Percentiles rank a stretch among this genome's conserved stretches.
These are phyloP conservation scores for Mythimna vitellina DNA, from an alignment of 2,888 invertebrate genomes.

Conservation along the genomic window DNA sequence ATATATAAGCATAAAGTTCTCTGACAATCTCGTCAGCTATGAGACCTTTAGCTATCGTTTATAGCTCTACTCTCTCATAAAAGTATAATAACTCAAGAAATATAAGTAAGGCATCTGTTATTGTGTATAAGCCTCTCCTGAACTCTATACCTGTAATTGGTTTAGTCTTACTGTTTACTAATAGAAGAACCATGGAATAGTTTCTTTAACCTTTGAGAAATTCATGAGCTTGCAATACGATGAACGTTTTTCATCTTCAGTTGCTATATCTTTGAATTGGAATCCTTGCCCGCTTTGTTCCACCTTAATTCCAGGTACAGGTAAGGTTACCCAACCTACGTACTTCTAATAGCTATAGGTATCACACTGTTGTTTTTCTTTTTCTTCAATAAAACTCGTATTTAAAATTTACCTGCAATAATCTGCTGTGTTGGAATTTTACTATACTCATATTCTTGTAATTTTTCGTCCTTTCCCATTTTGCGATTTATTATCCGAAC, in stretches of 20 bases:
- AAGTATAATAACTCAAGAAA: no score
- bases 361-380: no score
- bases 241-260: neutral
- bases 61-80: no score
- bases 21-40: no score
- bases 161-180: neutral
- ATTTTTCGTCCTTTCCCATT: conserved; percentile 38
- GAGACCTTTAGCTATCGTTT: no score
- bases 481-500: neutral
- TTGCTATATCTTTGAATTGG: no score
- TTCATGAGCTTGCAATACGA: neutral
- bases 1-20: no score
- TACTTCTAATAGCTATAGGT: neutral
- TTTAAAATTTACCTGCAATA: conserved; percentile 35
- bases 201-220: neutral
- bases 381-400: neutral
- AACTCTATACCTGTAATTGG: no score
- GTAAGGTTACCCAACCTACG: neutral
- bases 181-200: neutral
- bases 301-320: no score
- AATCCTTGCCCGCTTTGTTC: no score
- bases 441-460: conserved; percentile 36
- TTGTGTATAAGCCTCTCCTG: no score
- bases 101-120: no score
- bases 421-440: conserved; percentile 44